phyloP scores from a whole-genome alignment of 2,888 invertebrate genomes.

The Eupithecia dodoneata region DNA sequence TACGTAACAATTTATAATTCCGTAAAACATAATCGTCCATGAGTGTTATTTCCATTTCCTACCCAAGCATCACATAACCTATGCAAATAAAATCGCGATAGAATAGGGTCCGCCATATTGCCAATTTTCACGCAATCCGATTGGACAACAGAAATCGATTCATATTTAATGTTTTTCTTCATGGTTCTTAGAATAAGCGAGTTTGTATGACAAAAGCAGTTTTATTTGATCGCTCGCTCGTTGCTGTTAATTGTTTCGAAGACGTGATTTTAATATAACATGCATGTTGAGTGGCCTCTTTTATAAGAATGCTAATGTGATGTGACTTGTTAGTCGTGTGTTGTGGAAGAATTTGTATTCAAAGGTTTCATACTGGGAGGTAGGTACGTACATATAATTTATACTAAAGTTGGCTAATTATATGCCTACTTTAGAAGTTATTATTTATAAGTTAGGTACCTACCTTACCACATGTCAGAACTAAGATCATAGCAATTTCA shows the following conservation, averaged over 20 bases:
- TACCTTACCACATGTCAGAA: too few relatives aligned
- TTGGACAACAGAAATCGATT: constrained; percentile 66
- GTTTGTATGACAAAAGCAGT: constrained; percentile 77
- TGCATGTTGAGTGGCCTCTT: constrained; percentile 74
- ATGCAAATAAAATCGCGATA: constrained; percentile 35
- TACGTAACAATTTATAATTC: not conserved
- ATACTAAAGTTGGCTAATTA: not conserved
- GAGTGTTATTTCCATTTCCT: constrained; percentile 5
- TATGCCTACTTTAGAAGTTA: not conserved
- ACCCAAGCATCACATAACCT: constrained; percentile 2
- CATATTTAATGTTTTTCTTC: constrained; percentile 62
- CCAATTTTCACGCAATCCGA: constrained; percentile 53
- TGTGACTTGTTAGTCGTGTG: constrained; percentile 48
- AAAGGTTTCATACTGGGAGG: constrained; percentile 3
- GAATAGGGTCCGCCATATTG: constrained; percentile 65
- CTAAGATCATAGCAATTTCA: not conserved
- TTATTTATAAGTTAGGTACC: not conserved
- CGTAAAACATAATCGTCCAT: not conserved
- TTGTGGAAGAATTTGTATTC: constrained; percentile 1
- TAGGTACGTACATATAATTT: not conserved
- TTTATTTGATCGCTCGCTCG: constrained; percentile 80
- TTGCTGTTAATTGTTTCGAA: constrained; percentile 79
- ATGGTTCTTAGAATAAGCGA: constrained; percentile 69
- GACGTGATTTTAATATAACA: constrained; percentile 83
- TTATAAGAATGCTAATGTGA: constrained; percentile 76